Evolutionary conservation across 2,797 vertebrate species (phyloP), one percentile per base, ranked within the genome.

Genomic region (Chaenodraco wilsoni): DNA sequence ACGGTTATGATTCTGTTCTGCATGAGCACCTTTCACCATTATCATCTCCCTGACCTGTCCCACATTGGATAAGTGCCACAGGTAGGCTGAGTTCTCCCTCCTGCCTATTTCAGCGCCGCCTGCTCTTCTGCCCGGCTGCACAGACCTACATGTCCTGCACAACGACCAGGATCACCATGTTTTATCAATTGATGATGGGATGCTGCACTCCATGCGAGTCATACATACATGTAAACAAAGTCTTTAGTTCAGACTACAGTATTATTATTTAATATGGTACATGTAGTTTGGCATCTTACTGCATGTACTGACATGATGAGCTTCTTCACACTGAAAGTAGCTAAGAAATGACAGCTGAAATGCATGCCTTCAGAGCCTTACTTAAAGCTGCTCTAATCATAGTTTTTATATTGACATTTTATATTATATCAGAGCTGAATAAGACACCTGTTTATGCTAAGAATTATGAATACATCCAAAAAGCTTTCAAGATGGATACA

Each of bases 61-160:
- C 79, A 88, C 85, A 85, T 85, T 78, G 76, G 85, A 90, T 90
- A 89, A 91, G 89, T 87, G 72, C 72, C 81, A 83, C 17, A 86
- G 87, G 91, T 82, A 83, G 83, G 63, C 81, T 69, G 82, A 87
- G 86, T 76, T 76, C 69, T 70, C 57, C 72, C 27, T 87, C 87
- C 70, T 78, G 77, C 73, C 62, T 70, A 71, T 85, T 85, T 69
- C 58, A 78, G 55, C 67, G 14, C 15, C 8, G 65, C 71, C 55
- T 51, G 57, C 65, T 79, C 75, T 83, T 90, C 74, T 64, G 23
- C 80, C 76, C 69, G 80, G 65, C 59, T 79, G 88, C 78, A 46
- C 80, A 87, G 86, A 83, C 81, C 84, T 78, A 81, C 60, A 88
- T 80, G 85, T 76, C 65, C 56, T 76, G 46, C 63, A 72, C 77